These are phyloP conservation scores for Saxicola maurus DNA, from an alignment of 2,797 vertebrate species.

Conservation along the genomic window DNA sequence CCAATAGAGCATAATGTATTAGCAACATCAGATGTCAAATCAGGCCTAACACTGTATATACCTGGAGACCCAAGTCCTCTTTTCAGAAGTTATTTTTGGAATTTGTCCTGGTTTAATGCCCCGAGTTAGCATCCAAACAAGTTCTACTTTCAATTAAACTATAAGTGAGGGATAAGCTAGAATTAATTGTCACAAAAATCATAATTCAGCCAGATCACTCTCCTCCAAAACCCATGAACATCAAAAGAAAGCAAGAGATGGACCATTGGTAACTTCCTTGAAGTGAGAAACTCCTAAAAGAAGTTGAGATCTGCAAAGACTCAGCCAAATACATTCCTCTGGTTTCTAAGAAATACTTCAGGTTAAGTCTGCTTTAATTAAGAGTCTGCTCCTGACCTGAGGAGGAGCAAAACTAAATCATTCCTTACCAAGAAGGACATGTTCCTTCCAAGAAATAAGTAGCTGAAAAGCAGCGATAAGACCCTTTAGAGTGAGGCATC, in stretches of 20 bases:
- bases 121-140: not conserved
- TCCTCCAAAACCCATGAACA: not conserved
- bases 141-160: not conserved
- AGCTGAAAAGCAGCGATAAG: not conserved
- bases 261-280: not conserved
- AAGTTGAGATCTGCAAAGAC: not conserved
- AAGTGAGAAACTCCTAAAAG: not conserved
- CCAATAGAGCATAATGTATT: not conserved
- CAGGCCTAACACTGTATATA: not conserved
- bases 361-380: conserved; percentile 15
- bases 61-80: not conserved
- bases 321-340: not conserved
- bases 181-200: not conserved
- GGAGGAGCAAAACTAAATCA: not conserved
- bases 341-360: conserved; percentile 6
- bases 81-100: not conserved
- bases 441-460: conserved; percentile 18
- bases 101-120: not conserved
- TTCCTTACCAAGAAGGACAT: not conserved
- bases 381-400: not conserved
- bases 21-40: not conserved
- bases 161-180: not conserved
- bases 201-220: not conserved
- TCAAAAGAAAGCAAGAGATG: not conserved
- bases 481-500: not conserved